These are phyloP conservation scores for Argyrosomus regius DNA, from an alignment of 2,797 vertebrate genomes.

Conservation along the genomic window DNA sequence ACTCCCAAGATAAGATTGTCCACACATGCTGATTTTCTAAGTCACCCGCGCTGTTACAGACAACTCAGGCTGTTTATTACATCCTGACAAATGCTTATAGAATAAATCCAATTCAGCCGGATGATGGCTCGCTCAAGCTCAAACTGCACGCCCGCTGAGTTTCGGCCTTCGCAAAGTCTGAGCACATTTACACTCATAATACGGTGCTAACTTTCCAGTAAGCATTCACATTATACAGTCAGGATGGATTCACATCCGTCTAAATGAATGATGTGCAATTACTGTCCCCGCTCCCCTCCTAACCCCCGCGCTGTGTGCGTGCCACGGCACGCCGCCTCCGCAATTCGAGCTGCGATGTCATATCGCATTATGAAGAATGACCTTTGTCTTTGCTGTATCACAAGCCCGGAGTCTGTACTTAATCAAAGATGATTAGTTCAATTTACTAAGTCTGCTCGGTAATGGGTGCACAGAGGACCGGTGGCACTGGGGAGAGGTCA, in stretches of 20 bases:
- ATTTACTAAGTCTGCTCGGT: conserved; percentile 79
- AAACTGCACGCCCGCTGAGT: background rate
- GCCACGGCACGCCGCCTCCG: conserved; percentile 41
- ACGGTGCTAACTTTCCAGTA: conserved; percentile 42
- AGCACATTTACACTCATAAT: conserved; percentile 31
- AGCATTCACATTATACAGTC: conserved; percentile 37
- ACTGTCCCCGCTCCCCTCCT: conserved; percentile 47
- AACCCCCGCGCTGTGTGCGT: conserved; percentile 1
- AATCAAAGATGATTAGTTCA: conserved; percentile 86
- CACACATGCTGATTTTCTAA: conserved; percentile 18
- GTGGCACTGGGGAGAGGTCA: conserved; percentile 72
- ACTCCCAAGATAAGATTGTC: conserved; percentile 3
- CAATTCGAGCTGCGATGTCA: conserved; percentile 69
- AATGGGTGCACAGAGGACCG: conserved; percentile 61
- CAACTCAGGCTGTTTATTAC: background rate
- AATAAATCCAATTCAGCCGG: conserved; percentile 13
- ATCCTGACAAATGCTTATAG: background rate
- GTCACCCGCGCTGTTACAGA: background rate
- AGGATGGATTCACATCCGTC: conserved; percentile 44
- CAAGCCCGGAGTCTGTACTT: conserved; percentile 75
- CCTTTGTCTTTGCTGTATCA: conserved; percentile 78
- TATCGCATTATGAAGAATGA: conserved; percentile 80
- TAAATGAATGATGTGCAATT: conserved; percentile 78
- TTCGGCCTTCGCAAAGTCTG: conserved; percentile 27
- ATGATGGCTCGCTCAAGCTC: conserved; percentile 26